A percentile compares a stretch with the other conserved stretches of the same genome.
These are phyloP conservation scores for Hypsopygia costalis DNA, from an alignment of 2,888 invertebrate species.

Conservation along the genomic window DNA sequence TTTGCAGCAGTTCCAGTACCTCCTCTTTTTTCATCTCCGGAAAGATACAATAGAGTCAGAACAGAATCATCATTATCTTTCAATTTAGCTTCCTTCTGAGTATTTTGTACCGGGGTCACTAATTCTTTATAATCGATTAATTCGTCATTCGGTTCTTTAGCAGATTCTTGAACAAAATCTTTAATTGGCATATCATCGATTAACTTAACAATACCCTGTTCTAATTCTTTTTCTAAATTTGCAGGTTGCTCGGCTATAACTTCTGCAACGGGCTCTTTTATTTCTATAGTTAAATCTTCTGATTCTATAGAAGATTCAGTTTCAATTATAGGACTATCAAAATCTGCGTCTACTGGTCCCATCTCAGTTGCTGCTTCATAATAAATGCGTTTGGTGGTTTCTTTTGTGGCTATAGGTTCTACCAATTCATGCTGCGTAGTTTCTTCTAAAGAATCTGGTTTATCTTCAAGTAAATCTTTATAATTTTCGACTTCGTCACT, in stretches of 20 bases:
- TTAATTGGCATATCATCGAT: slow-evolving; percentile 36
- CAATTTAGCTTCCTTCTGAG: too few species aligned
- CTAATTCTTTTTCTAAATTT: slow-evolving; percentile 10
- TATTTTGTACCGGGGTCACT: neutral
- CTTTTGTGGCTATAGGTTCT: too few species aligned
- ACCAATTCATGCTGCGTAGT: neutral
- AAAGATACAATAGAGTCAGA: slow-evolving; percentile 34
- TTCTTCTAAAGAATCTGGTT: too few species aligned
- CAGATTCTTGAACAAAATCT: slow-evolving; percentile 18
- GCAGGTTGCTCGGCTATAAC: neutral
- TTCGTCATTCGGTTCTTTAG: neutral
- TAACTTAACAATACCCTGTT: slow-evolving; percentile 28
- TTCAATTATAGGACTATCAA: neutral
- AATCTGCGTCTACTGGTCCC: neutral
- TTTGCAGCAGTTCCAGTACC: slow-evolving; percentile 14
- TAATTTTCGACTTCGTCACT: slow-evolving; percentile 34
- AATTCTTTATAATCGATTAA: neutral
- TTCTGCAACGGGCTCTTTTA: neutral
- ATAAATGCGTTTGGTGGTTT: neutral
- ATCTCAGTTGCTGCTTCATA: neutral
- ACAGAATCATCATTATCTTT: slow-evolving; percentile 20
- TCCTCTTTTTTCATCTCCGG: slow-evolving; percentile 31
- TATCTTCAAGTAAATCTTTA: slow-evolving; percentile 14
- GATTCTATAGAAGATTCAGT: neutral
- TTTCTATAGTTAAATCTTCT: neutral